Evolutionary conservation across 2,797 vertebrate genomes (phyloP).

Genomic region (Peromyscus nudipes): DNA sequence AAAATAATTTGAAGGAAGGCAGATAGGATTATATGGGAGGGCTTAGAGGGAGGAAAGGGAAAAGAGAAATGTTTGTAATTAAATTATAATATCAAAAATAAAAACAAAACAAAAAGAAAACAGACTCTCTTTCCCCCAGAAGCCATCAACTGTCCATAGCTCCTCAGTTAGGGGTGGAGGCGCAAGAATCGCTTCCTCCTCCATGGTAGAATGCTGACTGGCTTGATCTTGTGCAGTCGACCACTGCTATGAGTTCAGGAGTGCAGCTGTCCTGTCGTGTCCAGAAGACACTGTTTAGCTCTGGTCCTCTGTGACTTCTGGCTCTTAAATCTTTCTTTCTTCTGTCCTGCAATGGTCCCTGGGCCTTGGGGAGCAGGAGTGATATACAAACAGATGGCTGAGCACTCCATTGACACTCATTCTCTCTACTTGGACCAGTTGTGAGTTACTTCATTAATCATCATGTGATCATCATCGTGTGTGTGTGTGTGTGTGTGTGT

Average conservation of each 20-base stretch:
- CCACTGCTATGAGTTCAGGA: no score
- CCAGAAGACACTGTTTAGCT: neutral
- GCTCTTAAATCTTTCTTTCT: neutral
- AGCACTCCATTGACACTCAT: neutral
- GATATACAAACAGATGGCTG: neutral
- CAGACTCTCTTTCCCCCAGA: neutral
- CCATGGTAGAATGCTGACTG: neutral
- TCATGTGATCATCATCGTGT: no score
- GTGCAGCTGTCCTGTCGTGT: neutral
- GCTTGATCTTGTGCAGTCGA: neutral
- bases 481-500: neutral
- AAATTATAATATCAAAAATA: neutral
- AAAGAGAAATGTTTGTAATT: neutral
- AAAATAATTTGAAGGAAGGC: neutral
- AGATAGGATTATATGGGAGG: neutral
- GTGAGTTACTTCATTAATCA: neutral
- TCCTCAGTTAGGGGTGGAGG: neutral
- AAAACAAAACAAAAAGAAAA: neutral
- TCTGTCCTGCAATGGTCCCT: neutral
- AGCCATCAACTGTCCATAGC: neutral
- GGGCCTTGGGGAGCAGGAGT: neutral
- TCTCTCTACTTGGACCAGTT: neutral
- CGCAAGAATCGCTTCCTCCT: neutral
- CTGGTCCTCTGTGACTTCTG: neutral
- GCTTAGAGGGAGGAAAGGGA: neutral